phyloP scores from a whole-genome alignment of 2,113 vertebrate species.

The Phrynosoma blainvillii region DNA sequence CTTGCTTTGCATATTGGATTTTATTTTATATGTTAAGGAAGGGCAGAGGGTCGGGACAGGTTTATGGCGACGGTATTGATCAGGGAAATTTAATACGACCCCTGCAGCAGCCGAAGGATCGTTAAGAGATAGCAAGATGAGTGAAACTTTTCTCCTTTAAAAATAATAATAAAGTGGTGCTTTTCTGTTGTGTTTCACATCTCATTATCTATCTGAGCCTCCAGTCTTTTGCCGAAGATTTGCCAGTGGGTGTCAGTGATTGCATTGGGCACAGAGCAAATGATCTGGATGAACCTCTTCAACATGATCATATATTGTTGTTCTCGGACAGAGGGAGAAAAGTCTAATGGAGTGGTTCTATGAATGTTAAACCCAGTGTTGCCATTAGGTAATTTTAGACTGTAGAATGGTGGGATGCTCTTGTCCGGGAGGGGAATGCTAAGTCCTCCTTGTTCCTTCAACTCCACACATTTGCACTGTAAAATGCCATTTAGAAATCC shows the following conservation, averaged over 20 bases:
- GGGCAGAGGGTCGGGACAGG: conserved; percentile 68
- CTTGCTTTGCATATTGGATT: conserved; percentile 68
- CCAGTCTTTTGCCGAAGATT: conserved; percentile 26
- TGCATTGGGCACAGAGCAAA: not conserved
- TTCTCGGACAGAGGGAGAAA: not conserved
- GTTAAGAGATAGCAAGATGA: conserved; percentile 55
- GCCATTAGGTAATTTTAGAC: not conserved
- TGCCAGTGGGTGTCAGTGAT: not conserved
- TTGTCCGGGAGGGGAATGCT: too few relatives aligned
- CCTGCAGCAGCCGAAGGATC: conserved; percentile 67
- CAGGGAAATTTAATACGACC: conserved; percentile 74
- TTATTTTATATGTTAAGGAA: conserved; percentile 66
- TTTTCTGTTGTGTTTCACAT: conserved; percentile 61
- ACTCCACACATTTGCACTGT: too few relatives aligned
- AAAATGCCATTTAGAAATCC: too few relatives aligned
- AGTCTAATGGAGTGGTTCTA: not conserved
- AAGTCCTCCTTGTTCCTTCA: too few relatives aligned
- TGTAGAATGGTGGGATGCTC: too few relatives aligned
- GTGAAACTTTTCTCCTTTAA: conserved; percentile 31
- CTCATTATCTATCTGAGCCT: not conserved
- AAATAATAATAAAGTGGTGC: conserved; percentile 38
- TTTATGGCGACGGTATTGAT: conserved; percentile 73
- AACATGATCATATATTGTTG: not conserved
- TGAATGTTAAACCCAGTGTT: not conserved
- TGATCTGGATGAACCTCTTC: not conserved